Conservation (phyloP, 2,888 invertebrate genomes). For the Phrixothrix hirtus region DNA sequence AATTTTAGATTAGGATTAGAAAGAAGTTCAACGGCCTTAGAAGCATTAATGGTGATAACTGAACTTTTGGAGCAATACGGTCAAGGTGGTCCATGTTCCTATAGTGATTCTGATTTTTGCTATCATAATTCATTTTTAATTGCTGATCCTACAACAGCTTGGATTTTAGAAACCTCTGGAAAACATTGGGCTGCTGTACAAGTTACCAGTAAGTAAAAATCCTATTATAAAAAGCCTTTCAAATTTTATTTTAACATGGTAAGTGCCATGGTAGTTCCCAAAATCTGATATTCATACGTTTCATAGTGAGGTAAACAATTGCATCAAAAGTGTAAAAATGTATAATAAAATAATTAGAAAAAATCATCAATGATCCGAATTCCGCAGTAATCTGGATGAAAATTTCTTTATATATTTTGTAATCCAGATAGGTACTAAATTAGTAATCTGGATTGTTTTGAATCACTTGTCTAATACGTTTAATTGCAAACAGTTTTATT, state of each 20-base stretch:
- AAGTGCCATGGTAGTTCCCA: too few species aligned
- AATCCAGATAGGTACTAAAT: too few species aligned
- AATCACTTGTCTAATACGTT: too few species aligned
- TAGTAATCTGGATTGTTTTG: too few species aligned
- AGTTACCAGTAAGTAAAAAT: slow-evolving; percentile 57
- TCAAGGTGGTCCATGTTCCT: slow-evolving; percentile 72
- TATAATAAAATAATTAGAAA: too few species aligned
- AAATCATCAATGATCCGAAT: too few species aligned
- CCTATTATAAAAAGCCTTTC: slow-evolving; percentile 8
- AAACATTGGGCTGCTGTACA: slow-evolving; percentile 78
- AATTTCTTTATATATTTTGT: too few species aligned
- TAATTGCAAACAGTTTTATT: too few species aligned
- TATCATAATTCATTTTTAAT: slow-evolving; percentile 78
- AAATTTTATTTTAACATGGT: not conserved
- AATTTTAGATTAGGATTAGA: slow-evolving; percentile 69
- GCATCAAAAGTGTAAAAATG: too few species aligned
- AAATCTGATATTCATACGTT: too few species aligned
- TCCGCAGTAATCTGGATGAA: too few species aligned
- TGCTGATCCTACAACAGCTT: slow-evolving; percentile 70
- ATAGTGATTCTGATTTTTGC: slow-evolving; percentile 60
- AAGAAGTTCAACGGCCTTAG: slow-evolving; percentile 65
- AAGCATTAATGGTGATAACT: slow-evolving; percentile 70
- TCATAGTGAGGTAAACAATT: too few species aligned
- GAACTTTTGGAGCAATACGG: slow-evolving; percentile 68
- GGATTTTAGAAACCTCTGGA: slow-evolving; percentile 77